phyloP scores from a whole-genome alignment of 2,797 vertebrate genomes.

The Lepilemur ruficaudatus region DNA sequence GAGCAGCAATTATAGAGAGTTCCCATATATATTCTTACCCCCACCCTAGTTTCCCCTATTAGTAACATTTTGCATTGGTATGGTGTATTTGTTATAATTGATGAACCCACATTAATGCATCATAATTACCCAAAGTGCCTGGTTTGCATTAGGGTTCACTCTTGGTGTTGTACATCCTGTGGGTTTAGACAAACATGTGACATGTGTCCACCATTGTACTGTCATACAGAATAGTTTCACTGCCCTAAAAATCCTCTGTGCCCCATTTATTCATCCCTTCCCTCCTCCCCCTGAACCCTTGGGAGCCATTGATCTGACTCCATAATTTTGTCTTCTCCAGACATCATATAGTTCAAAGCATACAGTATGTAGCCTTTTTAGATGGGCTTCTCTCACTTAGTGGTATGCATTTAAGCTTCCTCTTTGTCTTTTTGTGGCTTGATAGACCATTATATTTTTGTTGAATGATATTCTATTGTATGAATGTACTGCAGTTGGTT shows the following conservation, averaged over 20 bases:
- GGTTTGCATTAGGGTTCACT: background rate
- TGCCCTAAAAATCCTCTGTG: background rate
- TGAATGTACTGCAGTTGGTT: too few relatives aligned
- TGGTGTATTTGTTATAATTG: background rate
- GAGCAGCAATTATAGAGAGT: background rate
- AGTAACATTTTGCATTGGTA: background rate
- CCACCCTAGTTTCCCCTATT: background rate
- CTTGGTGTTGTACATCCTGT: background rate
- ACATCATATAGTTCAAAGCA: background rate
- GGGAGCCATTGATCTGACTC: background rate
- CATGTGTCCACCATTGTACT: background rate
- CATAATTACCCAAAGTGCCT: background rate
- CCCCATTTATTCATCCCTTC: background rate
- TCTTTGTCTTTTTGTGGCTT: background rate
- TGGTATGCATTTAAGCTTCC: background rate
- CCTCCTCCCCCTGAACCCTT: background rate
- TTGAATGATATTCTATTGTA: background rate
- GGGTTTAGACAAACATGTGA: background rate
- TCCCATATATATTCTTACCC: background rate
- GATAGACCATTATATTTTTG: background rate
- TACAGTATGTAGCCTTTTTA: background rate
- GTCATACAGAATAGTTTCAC: background rate
- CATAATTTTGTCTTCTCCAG: background rate
- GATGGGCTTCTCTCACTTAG: background rate
- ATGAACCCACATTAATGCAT: background rate